Evolutionary conservation across 1,140 invertebrate species (phyloP).

Genomic region (Anoplolepis gracilipes): DNA sequence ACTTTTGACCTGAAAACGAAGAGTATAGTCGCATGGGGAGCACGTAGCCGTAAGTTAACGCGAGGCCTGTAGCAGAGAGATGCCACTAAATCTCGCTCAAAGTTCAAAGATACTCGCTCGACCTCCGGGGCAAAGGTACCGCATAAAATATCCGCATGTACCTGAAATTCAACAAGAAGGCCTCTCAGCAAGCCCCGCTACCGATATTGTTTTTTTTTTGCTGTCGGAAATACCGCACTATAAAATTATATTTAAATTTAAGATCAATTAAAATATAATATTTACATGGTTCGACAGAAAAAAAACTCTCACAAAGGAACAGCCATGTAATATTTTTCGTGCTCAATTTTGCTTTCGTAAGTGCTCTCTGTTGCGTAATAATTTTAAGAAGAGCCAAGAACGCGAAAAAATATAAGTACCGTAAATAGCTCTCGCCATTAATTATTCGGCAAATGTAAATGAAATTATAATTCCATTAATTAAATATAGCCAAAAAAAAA

Average conservation of each 20-base stretch:
- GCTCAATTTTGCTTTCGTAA: no score
- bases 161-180: constrained; percentile 38
- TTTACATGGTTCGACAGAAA: not conserved
- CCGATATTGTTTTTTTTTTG: constrained; percentile 3
- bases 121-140: constrained; percentile 36
- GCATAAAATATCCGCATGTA: constrained; percentile 16
- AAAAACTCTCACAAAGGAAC: no score
- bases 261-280: not conserved
- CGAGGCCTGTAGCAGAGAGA: constrained; percentile 45
- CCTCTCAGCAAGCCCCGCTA: not conserved
- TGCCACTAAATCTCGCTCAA: constrained; percentile 59
- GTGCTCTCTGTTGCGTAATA: no score
- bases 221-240: not conserved
- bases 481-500: not conserved
- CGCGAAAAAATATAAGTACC: no score
- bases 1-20: constrained; percentile 72
- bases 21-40: constrained; percentile 32
- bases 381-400: no score
- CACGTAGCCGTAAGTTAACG: constrained; percentile 67
- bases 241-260: not conserved
- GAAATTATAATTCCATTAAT: not conserved
- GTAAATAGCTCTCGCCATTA: no score
- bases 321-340: no score
- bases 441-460: no score
- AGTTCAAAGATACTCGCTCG: constrained; percentile 46